Base-by-base conservation (phyloP, 2,113 vertebrate genomes). In the Neopipo cinnamomea region DNA sequence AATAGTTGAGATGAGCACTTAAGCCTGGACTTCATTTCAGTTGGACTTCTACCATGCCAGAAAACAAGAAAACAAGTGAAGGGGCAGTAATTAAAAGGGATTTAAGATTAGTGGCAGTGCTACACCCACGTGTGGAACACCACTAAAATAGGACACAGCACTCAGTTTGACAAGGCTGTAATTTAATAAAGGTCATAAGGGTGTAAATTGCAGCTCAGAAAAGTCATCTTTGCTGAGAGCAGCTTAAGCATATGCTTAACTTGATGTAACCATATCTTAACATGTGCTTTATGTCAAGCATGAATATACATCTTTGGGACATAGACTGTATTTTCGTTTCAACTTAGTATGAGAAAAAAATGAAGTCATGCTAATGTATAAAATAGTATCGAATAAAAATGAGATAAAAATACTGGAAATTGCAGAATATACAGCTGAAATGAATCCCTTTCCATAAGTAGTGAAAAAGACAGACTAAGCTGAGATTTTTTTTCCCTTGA, bases 11-110 rank as follows among this genome's bases (percentile, higher is more conserved):
- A 94, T 68, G 90, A 93, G 74, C 88, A 84, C 82, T 96, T 95
- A 67, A 88, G 92, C 76, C 76, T 61, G 52, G 90, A 77, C 59
- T 92, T 86, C 75, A 77, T 70, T 93, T 92, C 2, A 0, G 59
- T 65, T 88, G 67, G 85, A 80, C 67, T 91, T 91, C 71, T 44
- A 91, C 55, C 14, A 41, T 33, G 35, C 52, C 90, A 94, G 73
- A 78, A 96, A 96, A 95, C 47, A 67, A 90, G 37, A 83, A 88
- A 93, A 71, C 78, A 63, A 96, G 67, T 47, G 82, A 93, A 88
- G 76, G 9, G 52, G 39, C 67, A 82, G 33, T 91, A 93, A 91
- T 86, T 93, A 94, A 97, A 90, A 88, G 55, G 47, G 67, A 71
- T 77, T 91, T 74, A 63, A 89, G 78, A 88, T 74, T 3, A 67